Percentiles rank a stretch among this genome's conserved stretches.
Evolutionary conservation across 2,797 vertebrate genomes (phyloP).

Genomic region (Jordanella pulchra): DNA sequence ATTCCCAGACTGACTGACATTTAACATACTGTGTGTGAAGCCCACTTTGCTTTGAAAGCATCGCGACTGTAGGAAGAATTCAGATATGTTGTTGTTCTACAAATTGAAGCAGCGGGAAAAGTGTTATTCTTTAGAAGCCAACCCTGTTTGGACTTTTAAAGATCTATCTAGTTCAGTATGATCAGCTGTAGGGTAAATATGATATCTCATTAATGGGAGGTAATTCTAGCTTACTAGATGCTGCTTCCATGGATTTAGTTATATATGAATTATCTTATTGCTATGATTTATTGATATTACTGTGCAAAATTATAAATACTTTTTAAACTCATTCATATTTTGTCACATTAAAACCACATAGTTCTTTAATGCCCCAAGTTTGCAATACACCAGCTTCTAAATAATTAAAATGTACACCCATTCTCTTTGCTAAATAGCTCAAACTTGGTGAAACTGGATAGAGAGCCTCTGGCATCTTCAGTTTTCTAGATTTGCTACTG

Average conservation of each 20-base stretch:
- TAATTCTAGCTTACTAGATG: not conserved
- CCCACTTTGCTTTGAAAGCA: slow-evolving; percentile 34
- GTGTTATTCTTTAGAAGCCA: not conserved
- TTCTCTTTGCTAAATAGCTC: not conserved
- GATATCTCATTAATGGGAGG: not conserved
- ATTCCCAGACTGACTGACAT: slow-evolving; percentile 53
- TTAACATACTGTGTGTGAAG: slow-evolving; percentile 42
- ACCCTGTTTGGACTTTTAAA: not conserved
- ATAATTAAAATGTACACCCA: not conserved
- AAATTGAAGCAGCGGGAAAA: not conserved
- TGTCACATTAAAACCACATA: not conserved
- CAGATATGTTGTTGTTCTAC: not conserved
- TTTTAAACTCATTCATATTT: not conserved
- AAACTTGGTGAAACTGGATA: not conserved
- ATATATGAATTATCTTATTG: not conserved
- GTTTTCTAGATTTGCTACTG: not conserved
- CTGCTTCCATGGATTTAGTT: not conserved
- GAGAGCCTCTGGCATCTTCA: not conserved
- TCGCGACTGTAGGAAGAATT: not conserved
- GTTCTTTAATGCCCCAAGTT: not conserved
- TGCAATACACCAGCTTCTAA: not conserved
- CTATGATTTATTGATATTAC: not conserved
- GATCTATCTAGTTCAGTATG: not conserved
- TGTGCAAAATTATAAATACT: not conserved
- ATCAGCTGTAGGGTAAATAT: not conserved